Evolutionary conservation across 1,140 invertebrate genomes (phyloP), one percentile per base, ranked within the genome.

Genomic region (Lethocerus indicus): DNA sequence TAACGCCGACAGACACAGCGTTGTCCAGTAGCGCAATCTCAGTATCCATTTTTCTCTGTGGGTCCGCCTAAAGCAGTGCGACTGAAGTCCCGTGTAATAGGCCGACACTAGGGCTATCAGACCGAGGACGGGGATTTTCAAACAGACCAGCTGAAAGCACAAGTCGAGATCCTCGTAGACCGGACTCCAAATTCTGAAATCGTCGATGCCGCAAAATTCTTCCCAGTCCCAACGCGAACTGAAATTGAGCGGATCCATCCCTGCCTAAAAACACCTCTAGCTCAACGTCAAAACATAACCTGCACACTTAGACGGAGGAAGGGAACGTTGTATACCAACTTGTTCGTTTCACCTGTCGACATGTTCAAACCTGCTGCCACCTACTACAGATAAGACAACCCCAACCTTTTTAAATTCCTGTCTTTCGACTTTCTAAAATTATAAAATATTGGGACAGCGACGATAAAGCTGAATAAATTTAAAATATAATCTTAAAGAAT

Each of bases 61-160:
- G 55, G 75, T 69, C 29, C 77, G 63, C 14, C 68, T 60, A 13
- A 77, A 69, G 60, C 67, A 70, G 39, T 69, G 64, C 27, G 62
- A 65, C 54, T 74, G 73, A 57, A 71, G 71, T 18, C 82, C 83
- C 53, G 80, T 75, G 62, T 83, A 81, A 66, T 80, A 90, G 1
- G 79, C 74, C 26, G 85, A 88, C 41, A 74, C 60, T 21, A 81
- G 67, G 6, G 81, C 77, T 51, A 89, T 68, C 20, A 86, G 63
- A 37, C 72, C 69, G 52, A 81, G 73, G 27, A 78, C 61, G 23
- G 85, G 83, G 49, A 84, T 51, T 3, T 60, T 56, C 14, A 86
- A 67, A 55, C 74, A 77, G 36, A 87, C 60, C 60, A 84, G 74
- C 63, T 87, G 82, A 61, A 89, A 89, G 62, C 87, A 91, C 39